Percentiles rank a stretch among this genome's conserved stretches.
Conservation (phyloP, 2,888 invertebrate genomes). For the Strigamia maritima region DNA sequence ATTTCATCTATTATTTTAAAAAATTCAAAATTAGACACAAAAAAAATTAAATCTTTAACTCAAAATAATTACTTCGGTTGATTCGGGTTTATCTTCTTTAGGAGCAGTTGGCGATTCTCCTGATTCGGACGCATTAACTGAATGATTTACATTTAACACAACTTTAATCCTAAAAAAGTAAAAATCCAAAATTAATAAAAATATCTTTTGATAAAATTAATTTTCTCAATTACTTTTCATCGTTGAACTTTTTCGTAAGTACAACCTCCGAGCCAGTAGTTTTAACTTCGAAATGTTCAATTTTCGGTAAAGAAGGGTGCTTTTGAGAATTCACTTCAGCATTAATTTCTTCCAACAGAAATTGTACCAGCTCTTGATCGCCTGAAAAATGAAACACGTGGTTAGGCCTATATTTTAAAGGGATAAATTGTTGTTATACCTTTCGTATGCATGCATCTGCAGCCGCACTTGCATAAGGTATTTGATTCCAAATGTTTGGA, state of each 20-base stretch:
- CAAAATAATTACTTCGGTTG: conserved; percentile 59
- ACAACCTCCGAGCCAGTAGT: conserved; percentile 80
- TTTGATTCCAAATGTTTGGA: background rate
- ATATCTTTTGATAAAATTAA: background rate
- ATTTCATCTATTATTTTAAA: conserved; percentile 63
- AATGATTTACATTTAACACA: conserved; percentile 89
- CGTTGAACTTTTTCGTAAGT: conserved; percentile 57
- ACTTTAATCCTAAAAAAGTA: conserved; percentile 63
- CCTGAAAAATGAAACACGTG: conserved; percentile 56
- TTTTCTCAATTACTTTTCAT: conserved; percentile 60
- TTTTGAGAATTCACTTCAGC: conserved; percentile 79
- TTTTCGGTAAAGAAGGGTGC: conserved; percentile 66
- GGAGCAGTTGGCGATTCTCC: conserved; percentile 54
- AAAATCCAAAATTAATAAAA: background rate
- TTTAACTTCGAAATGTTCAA: conserved; percentile 78
- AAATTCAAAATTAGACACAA: background rate
- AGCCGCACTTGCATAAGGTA: background rate
- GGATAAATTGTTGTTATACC: background rate
- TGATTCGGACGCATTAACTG: conserved; percentile 80
- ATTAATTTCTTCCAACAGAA: conserved; percentile 87
- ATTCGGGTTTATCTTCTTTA: conserved; percentile 67
- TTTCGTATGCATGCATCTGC: background rate
- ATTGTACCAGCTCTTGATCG: conserved; percentile 82
- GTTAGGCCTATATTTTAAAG: background rate
- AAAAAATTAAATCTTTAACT: background rate